These are phyloP conservation scores for Pantherophis vulpinus DNA, from an alignment of 2,797 vertebrate species.

Conservation along the genomic window DNA sequence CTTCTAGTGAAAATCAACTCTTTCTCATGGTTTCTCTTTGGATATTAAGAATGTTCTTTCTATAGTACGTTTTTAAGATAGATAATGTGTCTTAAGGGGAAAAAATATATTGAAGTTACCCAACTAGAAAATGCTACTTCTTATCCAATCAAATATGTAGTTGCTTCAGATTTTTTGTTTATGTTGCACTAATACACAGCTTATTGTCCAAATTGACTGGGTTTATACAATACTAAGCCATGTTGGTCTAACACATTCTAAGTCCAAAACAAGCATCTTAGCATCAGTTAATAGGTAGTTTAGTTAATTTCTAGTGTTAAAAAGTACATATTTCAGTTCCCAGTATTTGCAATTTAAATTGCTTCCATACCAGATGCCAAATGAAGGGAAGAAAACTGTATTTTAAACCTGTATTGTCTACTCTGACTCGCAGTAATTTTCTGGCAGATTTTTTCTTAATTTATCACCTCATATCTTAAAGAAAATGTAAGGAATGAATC, in stretches of 20 bases:
- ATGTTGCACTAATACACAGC: background rate
- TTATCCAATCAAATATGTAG: background rate
- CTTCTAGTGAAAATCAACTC: background rate
- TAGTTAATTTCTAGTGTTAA: background rate
- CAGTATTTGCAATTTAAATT: background rate
- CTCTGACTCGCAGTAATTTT: background rate
- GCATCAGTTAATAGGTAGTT: background rate
- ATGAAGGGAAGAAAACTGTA: background rate
- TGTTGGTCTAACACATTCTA: background rate
- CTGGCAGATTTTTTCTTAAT: background rate
- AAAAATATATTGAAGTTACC: background rate
- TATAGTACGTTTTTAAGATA: too few relatives aligned
- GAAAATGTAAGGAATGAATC: background rate
- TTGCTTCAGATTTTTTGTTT: background rate
- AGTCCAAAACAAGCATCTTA: background rate
- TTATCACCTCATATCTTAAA: background rate
- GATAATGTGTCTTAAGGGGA: background rate
- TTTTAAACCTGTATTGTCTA: background rate
- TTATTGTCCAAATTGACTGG: background rate
- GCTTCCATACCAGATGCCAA: background rate
- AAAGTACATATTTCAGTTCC: background rate
- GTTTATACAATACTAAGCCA: background rate
- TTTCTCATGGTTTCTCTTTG: background rate
- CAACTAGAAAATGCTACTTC: background rate
- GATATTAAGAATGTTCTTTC: background rate